Conservation (phyloP, 2,113 vertebrate species). For the Coregonus clupeaformis region DNA sequence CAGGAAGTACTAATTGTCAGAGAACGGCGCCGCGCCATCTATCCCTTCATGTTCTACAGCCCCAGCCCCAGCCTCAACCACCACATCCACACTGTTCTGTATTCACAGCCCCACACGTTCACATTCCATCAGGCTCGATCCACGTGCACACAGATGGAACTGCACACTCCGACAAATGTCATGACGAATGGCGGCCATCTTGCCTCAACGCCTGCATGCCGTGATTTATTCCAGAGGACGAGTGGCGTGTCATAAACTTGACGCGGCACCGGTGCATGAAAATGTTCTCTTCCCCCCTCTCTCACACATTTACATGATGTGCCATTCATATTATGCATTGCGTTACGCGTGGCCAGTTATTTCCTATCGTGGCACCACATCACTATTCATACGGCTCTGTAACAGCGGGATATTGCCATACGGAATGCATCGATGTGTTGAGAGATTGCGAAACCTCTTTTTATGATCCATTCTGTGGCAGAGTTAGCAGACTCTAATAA, state of each 20-base stretch:
- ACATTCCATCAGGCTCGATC: background rate
- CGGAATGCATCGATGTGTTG: background rate
- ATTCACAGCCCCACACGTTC: background rate
- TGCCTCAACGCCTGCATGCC: background rate
- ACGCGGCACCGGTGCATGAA: background rate
- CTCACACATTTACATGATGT: background rate
- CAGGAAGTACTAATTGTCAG: background rate
- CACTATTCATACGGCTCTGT: background rate
- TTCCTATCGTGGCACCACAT: background rate
- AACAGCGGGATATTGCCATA: background rate
- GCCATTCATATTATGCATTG: background rate
- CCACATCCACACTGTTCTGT: background rate
- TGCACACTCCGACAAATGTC: background rate
- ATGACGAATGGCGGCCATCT: background rate
- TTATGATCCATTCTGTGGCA: background rate
- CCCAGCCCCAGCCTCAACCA: background rate
- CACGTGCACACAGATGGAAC: background rate
- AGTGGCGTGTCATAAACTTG: background rate
- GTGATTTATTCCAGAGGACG: constrained; percentile 8
- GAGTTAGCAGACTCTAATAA: background rate
- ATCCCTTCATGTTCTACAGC: background rate
- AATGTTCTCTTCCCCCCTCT: background rate
- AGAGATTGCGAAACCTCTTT: background rate
- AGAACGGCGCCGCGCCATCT: background rate
- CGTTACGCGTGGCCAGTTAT: background rate